A percentile compares a stretch with the other conserved stretches of the same genome.
phyloP scores from a whole-genome alignment of 2,888 invertebrate genomes.

The Tenthredo mesomela region DNA sequence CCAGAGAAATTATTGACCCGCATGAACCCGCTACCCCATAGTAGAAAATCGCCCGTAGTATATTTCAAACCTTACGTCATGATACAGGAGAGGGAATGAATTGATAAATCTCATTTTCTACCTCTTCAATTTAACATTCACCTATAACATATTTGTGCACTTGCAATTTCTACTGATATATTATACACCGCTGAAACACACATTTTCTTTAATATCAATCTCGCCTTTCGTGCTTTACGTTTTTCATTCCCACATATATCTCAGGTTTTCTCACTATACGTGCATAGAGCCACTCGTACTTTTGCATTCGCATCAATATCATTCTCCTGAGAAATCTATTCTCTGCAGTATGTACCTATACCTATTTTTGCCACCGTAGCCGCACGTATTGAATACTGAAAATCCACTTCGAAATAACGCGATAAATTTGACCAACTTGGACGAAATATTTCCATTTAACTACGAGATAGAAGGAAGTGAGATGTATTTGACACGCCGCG shows the following conservation, averaged over 20 bases:
- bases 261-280: background rate
- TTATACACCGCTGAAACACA: background rate
- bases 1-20: slow-evolving; percentile 62
- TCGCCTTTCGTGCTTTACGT: background rate
- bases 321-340: slow-evolving; percentile 15
- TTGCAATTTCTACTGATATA: background rate
- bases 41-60: slow-evolving; percentile 12
- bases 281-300: background rate
- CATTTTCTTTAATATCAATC: background rate
- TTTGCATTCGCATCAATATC: slow-evolving; percentile 13
- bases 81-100: slow-evolving; percentile 49
- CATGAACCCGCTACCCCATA: background rate
- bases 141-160: background rate
- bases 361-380: background rate
- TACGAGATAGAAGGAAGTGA: slow-evolving; percentile 60
- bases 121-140: background rate
- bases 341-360: background rate
- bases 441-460: slow-evolving; percentile 62
- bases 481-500: slow-evolving; percentile 72
- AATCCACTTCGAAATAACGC: slow-evolving; percentile 17
- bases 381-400: slow-evolving; percentile 14
- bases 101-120: slow-evolving; percentile 1
- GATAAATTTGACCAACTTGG: slow-evolving; percentile 50
- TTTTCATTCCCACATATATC: background rate
- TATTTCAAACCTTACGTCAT: slow-evolving; percentile 20